A percentile compares a stretch with the other conserved stretches of the same genome.
Evolutionary conservation across 2,797 vertebrate species (phyloP).

Genomic region (Manis javanica): DNA sequence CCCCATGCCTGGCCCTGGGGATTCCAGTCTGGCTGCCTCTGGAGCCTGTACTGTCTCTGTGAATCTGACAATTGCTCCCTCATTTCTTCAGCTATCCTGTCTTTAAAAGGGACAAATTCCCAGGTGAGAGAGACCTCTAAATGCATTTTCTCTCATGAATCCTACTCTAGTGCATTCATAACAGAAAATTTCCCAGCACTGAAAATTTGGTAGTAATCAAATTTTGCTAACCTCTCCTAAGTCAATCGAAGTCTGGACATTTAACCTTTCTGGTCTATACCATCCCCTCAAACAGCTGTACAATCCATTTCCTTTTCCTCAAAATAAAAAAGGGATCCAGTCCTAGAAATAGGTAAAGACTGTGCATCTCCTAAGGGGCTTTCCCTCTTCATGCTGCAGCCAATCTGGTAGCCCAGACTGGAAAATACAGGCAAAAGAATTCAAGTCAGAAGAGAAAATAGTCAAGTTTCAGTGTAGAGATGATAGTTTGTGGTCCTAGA

Average conservation of each 20-base stretch:
- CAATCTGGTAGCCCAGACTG: neutral
- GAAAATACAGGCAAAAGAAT: neutral
- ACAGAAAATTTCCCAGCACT: neutral
- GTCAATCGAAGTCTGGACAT: neutral
- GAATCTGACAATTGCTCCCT: neutral
- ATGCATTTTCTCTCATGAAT: neutral
- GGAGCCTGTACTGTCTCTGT: neutral
- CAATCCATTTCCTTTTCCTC: neutral
- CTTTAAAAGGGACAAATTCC: neutral
- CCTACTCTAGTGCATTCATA: neutral
- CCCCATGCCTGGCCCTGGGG: neutral
- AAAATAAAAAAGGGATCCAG: neutral
- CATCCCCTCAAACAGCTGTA: neutral
- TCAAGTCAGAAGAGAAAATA: neutral
- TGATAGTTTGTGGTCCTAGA: neutral
- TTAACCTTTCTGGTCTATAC: neutral
- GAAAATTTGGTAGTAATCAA: neutral
- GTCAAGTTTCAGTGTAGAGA: neutral
- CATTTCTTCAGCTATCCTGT: accelerated
- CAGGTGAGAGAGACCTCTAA: neutral
- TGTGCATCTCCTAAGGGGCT: neutral
- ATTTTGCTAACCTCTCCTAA: neutral
- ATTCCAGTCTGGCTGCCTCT: neutral
- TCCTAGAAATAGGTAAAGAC: neutral
- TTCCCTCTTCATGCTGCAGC: neutral